phyloP scores from a whole-genome alignment of 2,797 vertebrate species.

The Benthosema pterotum region DNA sequence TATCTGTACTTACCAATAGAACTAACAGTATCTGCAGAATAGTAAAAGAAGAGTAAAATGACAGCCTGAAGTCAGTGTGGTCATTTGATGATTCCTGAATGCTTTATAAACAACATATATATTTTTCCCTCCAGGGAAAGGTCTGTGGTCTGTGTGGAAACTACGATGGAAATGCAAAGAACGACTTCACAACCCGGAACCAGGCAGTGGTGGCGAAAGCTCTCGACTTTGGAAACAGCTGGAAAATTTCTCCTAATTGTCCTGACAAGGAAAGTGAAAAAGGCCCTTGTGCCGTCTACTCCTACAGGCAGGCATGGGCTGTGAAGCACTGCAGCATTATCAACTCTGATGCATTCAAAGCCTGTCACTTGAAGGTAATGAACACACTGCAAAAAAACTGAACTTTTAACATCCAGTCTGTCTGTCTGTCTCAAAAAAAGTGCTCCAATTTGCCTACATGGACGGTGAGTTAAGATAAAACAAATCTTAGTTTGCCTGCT shows the following conservation, averaged over 20 bases:
- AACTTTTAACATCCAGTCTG: no score
- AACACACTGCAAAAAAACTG: no score
- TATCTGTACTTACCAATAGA: no score
- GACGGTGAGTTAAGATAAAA: no score
- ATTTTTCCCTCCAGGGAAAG: constrained; percentile 69
- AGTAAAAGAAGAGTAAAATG: no score
- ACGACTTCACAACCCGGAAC: constrained; percentile 84
- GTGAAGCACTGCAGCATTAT: constrained; percentile 86
- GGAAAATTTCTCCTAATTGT: constrained; percentile 81
- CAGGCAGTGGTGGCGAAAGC: constrained; percentile 80
- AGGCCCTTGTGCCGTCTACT: constrained; percentile 73
- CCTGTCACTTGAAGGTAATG: constrained; percentile 81
- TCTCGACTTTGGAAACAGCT: constrained; percentile 85
- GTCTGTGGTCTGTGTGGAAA: constrained; percentile 91
- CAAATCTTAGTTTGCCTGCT: no score
- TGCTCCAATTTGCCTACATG: no score
- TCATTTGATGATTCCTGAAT: no score
- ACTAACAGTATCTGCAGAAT: no score
- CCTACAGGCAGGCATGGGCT: constrained; percentile 82
- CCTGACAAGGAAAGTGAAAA: constrained; percentile 51
- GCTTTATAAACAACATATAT: no score
- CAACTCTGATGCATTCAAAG: constrained; percentile 74
- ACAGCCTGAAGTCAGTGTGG: no score
- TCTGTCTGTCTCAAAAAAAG: no score
- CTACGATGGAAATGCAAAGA: constrained; percentile 83